Base-by-base conservation (phyloP, 2,113 vertebrate species). In the Opisthocomus hoazin region DNA sequence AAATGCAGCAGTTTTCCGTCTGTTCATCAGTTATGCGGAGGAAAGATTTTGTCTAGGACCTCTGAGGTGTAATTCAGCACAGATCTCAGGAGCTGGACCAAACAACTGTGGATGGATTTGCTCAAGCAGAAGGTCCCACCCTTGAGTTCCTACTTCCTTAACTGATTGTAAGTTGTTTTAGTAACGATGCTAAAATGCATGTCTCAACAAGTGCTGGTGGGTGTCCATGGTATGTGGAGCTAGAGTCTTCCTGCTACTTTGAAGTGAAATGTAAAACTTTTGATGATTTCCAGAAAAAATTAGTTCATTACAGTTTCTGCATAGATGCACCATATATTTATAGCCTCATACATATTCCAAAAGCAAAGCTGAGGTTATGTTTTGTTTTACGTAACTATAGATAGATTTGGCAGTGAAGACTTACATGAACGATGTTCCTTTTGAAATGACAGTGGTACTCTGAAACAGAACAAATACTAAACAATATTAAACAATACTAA, bases 151-250 rank as follows among this genome's bases (percentile, higher is more conserved):
- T 53, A 13, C 13, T 60, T 53, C 36, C 34, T 56, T 51, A 43
- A 24, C 5, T 15, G 17, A 34, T 12, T 27, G 29, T 27, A 50
- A 37, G 9, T 27, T 70, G 39, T 7, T 85, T 63, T 23, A 68
- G 43, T 19, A 74, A 37, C 23, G 9, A 1, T 48, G 48, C 4
- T 27, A 48, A 89, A 87, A 68, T 5, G 13, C 15, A 32, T 1
- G 0, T 30, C 63, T 74, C 20, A 89, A 61, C 22, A 85, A 85
- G 26, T 6, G 8, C 20, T 81, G n/a, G 19, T 56, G 75, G 75
- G 15, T 56, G 36, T 6, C 70, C 6, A 0, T 57, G 48, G 12
- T 77, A 20, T 0, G 0, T 30, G 15, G 23, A 90, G 11, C 12
- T 61, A 23, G 11, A 43, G 26, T 27, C 34, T 16, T 92, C 64